A percentile compares a stretch with the other conserved stretches of the same genome.
phyloP scores from a whole-genome alignment of 2,797 vertebrate species.

The Coregonus sp. region DNA sequence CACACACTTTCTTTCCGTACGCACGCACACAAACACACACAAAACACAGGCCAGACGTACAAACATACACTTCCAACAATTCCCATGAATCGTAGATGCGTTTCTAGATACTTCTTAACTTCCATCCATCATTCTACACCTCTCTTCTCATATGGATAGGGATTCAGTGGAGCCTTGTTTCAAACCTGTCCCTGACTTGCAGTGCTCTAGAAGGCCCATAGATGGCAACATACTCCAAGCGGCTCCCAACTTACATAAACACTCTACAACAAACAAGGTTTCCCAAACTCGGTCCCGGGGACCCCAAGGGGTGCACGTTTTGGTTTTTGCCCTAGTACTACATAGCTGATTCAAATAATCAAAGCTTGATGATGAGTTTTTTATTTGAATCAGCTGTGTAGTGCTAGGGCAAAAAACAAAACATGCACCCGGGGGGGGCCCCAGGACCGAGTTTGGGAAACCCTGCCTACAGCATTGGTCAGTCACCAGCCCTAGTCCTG shows the following conservation, averaged over 20 bases:
- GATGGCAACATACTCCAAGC: constrained; percentile 8
- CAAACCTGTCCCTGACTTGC: background rate
- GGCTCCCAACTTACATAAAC: background rate
- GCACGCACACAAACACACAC: constrained; percentile 1
- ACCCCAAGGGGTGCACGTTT: no score
- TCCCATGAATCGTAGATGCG: background rate
- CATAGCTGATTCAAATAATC: no score
- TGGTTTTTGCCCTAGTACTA: no score
- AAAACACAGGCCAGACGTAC: background rate
- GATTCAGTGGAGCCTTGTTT: background rate
- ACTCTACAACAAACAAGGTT: background rate
- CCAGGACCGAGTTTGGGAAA: no score
- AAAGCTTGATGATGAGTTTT: no score
- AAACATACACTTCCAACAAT: background rate
- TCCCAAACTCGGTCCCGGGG: no score
- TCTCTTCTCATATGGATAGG: background rate
- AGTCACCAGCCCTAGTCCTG: no score
- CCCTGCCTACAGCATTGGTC: no score
- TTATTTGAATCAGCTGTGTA: no score
- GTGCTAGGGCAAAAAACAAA: no score
- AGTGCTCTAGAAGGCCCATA: background rate
- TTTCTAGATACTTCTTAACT: background rate
- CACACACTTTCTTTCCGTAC: background rate
- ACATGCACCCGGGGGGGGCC: no score
- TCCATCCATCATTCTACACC: no score